A percentile compares a stretch with the other conserved stretches of the same genome.
These are phyloP conservation scores for Elachura formosa DNA, from an alignment of 2,113 vertebrate genomes.

Conservation along the genomic window DNA sequence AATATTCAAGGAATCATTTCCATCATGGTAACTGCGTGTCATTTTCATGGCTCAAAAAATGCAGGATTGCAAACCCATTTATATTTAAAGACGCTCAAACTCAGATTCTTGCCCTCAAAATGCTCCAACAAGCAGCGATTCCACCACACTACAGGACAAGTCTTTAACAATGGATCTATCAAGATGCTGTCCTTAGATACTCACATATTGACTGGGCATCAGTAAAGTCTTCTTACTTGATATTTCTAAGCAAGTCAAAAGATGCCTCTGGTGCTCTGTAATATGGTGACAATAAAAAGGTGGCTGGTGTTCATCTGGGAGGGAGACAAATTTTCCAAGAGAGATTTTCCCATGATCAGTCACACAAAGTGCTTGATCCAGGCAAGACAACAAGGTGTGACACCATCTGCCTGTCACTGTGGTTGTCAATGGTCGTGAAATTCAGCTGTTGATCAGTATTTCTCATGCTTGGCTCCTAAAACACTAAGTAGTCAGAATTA, in stretches of 20 bases:
- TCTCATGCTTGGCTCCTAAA: background rate
- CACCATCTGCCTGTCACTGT: background rate
- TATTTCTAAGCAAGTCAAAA: background rate
- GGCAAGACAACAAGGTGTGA: background rate
- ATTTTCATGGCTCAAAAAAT: background rate
- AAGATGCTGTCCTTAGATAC: fast-evolving
- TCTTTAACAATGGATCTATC: background rate
- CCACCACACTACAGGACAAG: background rate
- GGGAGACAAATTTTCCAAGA: background rate
- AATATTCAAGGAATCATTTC: background rate
- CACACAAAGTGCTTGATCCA: background rate
- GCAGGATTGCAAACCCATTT: background rate
- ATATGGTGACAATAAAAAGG: fast-evolving
- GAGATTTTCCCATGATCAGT: background rate
- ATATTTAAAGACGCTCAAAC: background rate
- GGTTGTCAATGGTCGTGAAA: background rate
- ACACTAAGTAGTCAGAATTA: background rate
- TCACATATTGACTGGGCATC: background rate
- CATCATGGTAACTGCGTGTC: background rate
- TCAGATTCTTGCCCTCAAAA: background rate
- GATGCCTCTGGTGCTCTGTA: background rate
- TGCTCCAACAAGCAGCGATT: background rate
- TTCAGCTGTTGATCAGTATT: background rate
- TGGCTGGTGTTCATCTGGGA: background rate
- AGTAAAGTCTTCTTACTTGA: background rate